Evolutionary conservation across 2,888 invertebrate species (phyloP).

Genomic region (Lasioglossum malachurum): DNA sequence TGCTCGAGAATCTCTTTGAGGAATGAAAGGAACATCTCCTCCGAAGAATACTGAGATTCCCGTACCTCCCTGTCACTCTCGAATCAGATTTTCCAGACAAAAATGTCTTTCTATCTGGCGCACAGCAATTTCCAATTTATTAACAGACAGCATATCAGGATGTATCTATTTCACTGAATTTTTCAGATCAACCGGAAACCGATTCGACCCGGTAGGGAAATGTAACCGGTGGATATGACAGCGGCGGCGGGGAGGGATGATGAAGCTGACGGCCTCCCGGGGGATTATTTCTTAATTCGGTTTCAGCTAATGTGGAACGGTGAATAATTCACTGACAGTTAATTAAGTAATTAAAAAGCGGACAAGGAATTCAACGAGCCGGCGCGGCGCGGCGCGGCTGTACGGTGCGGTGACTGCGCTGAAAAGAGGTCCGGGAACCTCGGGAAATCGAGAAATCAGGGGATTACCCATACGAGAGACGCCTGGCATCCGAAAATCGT

Average conservation of each 20-base stretch:
- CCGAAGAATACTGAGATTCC: neutral
- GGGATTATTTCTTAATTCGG: neutral
- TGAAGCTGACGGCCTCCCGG: neutral
- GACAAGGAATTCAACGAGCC: constrained; percentile 1
- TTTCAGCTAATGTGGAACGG: neutral
- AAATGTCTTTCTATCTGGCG: neutral
- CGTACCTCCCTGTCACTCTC: neutral
- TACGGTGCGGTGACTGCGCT: neutral
- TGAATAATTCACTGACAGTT: neutral
- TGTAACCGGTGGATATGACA: neutral
- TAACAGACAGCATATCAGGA: neutral
- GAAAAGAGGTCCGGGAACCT: neutral
- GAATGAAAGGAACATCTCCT: neutral
- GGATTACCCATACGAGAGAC: constrained; percentile 40
- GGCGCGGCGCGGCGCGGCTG: neutral
- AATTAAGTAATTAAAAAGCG: neutral
- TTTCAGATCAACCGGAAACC: neutral
- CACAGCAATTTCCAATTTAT: neutral
- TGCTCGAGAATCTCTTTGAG: neutral
- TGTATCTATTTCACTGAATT: neutral
- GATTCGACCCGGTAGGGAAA: neutral
- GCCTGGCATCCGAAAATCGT: constrained; percentile 62
- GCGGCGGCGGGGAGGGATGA: too few species aligned
- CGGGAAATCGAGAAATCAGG: constrained; percentile 34
- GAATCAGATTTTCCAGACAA: neutral